Evolutionary conservation across 2,888 invertebrate genomes (phyloP), one percentile per base, ranked within the genome.

Genomic region (Mantis religiosa): DNA sequence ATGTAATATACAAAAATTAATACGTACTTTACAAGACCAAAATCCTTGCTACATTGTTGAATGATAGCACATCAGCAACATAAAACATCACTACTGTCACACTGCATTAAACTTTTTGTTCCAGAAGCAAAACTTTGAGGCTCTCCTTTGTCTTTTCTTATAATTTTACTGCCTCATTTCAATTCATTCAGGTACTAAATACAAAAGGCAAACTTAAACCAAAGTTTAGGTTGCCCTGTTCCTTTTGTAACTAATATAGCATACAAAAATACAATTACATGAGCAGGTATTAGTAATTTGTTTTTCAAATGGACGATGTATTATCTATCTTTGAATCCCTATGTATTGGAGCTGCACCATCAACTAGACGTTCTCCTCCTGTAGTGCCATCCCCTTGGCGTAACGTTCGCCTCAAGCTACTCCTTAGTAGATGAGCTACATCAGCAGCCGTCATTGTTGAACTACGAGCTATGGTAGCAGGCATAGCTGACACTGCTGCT

Each of bases 361-460:
- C 87, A 82, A 87, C 82, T 27, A 87, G 82, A 28, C 82, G n/a
- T 41, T 87, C 87, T 25, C 25, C 82, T 14, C 28, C 82, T 87
- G 30, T 82, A 82, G 25, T 6, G 12, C 28, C n/a, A 71, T 71
- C 54, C 20, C 88, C 85, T 28, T 82, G 88, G 20, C 41, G 86
- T 20, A 54, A 30, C 20, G 92, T 92, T 28, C 95, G 92, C 87
- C 95, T 93, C 90, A 95, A 94, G 91, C 95, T 95, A 91, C 94
- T 95, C 34, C 95, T 93, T 88, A 95, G 91, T 71, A 95, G 93
- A 89, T 94, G 94, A 25, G 95, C 95, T 14, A 95, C 95, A 90
- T 95, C 95, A 15, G 94, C 94, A 0, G 95, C 95, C 0, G 95
- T 94, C 89, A 95, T 91, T 47, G 94, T 94, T 1, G 94, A 92